Base-by-base conservation (phyloP, 2,888 invertebrate species). In the Euplexia lucipara region DNA sequence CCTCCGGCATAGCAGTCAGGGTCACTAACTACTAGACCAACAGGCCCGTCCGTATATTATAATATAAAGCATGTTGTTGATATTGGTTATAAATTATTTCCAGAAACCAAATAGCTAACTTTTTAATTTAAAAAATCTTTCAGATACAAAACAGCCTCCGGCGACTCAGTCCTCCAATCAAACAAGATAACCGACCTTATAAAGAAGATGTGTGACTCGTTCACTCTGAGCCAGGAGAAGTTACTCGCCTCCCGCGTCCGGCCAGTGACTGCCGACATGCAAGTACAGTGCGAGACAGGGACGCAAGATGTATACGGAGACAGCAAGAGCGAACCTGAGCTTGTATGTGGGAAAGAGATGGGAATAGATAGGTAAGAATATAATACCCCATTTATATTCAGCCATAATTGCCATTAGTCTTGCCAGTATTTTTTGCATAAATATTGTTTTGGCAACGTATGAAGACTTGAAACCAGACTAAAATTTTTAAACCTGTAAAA, bases 191-290 rank as follows among this genome's bases (percentile, higher is more conserved):
- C 94, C 0, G 92, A 94, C 0, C 66, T 95, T 1, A 92, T 95
- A 60, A 92, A 88, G 79, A 92, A 89, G 47, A 94, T 95, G 95
- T 94, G 89, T 70, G 92, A 93, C 9, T 91, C 94, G 0, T 92
- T 94, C 78, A 74, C 93, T 0, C 70, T 79, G 1, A 93, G 90
- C 53, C 94, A 94, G 54, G 91, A 93, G 80, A 87, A 81, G 53
- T 54, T 93, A 0, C 66, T 92, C 1, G 87, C 88, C 0, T 63
- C 81, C 0, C 81, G 85, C 0, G 5, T 68, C 0, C 65, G 80
- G 1, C 90, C 91, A 0, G 2, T 57, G 12, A 92, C 92, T 0
- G 87, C 90, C 30, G 93, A 95, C 61, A 85, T 90, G 88, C 91
- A 93, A 54, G 87, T 93, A n/a, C 93, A 94, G 78, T 92, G 92